A percentile compares a stretch with the other conserved stretches of the same genome.
These are phyloP conservation scores for Zalophus californianus DNA, from an alignment of 2,797 vertebrate genomes.

Conservation along the genomic window DNA sequence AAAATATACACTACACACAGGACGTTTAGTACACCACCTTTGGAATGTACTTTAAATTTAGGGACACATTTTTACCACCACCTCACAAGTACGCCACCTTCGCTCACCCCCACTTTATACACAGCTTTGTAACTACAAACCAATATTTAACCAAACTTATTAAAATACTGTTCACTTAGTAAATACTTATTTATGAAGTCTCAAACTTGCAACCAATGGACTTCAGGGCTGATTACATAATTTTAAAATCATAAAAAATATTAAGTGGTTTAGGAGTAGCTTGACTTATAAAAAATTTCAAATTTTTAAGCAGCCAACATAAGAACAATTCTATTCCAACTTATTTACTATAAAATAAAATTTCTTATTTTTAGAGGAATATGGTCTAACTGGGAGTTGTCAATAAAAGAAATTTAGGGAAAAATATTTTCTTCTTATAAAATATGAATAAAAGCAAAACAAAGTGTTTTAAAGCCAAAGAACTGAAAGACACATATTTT, in stretches of 20 bases:
- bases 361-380: slow-evolving; percentile 52
- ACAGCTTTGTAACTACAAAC: slow-evolving; percentile 42
- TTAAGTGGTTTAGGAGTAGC: slow-evolving; percentile 73
- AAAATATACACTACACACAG: not conserved
- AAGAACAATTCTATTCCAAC: slow-evolving; percentile 1
- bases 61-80: not conserved
- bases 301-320: slow-evolving; percentile 70
- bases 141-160: not conserved
- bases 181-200: slow-evolving; percentile 4
- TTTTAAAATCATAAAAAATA: slow-evolving; percentile 51
- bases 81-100: not conserved
- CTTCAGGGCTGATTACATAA: not conserved
- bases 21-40: not conserved
- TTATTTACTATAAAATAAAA: slow-evolving; percentile 52
- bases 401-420: slow-evolving; percentile 30
- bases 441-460: slow-evolving; percentile 16
- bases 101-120: not conserved
- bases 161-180: slow-evolving; percentile 27
- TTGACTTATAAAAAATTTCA: slow-evolving; percentile 64
- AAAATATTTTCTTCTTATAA: slow-evolving; percentile 27
- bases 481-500: slow-evolving; percentile 44
- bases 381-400: not conserved
- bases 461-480: slow-evolving; percentile 51
- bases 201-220: slow-evolving; percentile 16
- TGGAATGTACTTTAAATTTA: not conserved